These are phyloP conservation scores for Callospermophilus lateralis DNA, from an alignment of 2,113 vertebrate species.

Conservation along the genomic window DNA sequence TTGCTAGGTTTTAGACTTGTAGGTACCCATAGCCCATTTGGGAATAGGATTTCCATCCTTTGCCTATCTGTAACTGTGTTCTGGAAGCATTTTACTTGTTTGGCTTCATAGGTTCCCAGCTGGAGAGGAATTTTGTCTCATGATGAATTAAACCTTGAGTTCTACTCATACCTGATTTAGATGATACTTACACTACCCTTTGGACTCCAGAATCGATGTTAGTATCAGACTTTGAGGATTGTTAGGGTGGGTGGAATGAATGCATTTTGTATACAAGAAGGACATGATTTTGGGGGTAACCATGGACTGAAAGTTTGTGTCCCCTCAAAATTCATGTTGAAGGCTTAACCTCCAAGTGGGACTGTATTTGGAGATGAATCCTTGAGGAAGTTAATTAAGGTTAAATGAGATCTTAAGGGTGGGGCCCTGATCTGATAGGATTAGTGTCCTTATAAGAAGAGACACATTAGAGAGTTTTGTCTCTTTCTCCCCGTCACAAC, in stretches of 20 bases:
- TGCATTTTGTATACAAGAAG: not conserved
- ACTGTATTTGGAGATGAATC: not conserved
- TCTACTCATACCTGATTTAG: not conserved
- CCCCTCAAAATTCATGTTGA: not conserved
- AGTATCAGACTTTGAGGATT: not conserved
- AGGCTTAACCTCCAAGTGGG: not conserved
- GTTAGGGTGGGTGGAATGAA: not conserved
- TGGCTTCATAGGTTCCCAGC: not conserved
- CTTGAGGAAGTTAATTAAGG: not conserved
- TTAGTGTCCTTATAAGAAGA: not conserved
- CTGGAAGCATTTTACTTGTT: not conserved
- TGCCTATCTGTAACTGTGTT: not conserved
- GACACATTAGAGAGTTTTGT: not conserved
- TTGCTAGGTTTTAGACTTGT: not conserved
- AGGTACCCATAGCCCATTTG: not conserved
- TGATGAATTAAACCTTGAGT: not conserved
- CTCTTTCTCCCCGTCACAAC: not conserved
- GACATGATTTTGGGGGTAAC: not conserved
- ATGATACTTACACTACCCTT: not conserved
- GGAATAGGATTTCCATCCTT: too few relatives aligned
- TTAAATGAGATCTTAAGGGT: not conserved
- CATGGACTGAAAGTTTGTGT: not conserved
- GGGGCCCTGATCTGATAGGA: not conserved
- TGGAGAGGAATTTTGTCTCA: not conserved
- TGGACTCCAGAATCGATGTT: not conserved